A percentile compares a stretch with the other conserved stretches of the same genome.
phyloP scores from a whole-genome alignment of 2,113 vertebrate species.

The Diadophis punctatus region DNA sequence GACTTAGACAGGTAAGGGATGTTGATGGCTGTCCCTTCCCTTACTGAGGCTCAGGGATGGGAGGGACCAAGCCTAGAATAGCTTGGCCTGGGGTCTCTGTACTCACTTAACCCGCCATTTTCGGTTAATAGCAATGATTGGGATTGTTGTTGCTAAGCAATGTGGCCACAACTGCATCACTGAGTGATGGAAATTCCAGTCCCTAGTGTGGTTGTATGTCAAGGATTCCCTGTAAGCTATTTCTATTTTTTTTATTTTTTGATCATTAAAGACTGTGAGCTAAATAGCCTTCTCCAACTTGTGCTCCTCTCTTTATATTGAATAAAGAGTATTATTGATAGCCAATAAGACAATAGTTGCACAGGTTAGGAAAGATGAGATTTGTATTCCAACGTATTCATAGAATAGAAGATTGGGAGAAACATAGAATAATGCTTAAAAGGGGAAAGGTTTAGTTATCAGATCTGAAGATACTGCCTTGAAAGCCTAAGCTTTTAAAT shows the following conservation, averaged over 20 bases:
- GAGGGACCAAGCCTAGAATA: neutral
- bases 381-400: neutral
- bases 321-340: neutral
- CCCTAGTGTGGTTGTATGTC: neutral
- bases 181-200: neutral
- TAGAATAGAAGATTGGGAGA: neutral
- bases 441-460: neutral
- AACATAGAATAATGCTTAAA: neutral
- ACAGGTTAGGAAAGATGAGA: neutral
- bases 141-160: neutral
- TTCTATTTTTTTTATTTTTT: neutral
- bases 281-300: neutral
- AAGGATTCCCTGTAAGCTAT: neutral
- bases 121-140: neutral
- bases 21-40: neutral
- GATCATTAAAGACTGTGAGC: neutral
- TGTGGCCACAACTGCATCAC: neutral
- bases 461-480: neutral
- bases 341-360: neutral
- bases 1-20: neutral
- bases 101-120: neutral
- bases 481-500: neutral
- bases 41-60: neutral
- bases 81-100: neutral
- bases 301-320: neutral